Evolutionary conservation across 23 tunicate genomes (phyloP).

Genomic region (Phallusia fumigata): DNA sequence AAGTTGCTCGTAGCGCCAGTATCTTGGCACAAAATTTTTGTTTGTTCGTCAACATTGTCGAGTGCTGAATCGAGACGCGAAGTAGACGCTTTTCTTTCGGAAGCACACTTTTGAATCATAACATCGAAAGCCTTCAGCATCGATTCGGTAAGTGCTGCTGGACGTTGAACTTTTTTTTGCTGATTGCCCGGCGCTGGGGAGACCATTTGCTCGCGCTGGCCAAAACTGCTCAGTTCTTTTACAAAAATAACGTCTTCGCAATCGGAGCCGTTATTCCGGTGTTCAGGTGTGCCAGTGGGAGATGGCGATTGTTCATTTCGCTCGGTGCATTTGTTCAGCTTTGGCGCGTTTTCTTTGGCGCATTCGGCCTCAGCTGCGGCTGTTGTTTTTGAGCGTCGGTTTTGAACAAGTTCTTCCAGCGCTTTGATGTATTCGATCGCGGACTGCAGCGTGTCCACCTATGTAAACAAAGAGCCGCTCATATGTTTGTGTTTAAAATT

Average conservation of each 20-base stretch:
- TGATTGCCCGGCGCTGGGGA: neutral
- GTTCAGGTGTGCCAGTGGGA: neutral
- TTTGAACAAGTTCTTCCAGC: conserved; percentile 60
- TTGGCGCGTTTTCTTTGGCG: conserved; percentile 22
- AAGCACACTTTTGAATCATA: conserved; percentile 34
- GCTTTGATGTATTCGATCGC: conserved; percentile 95
- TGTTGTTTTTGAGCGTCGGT: conserved; percentile 24
- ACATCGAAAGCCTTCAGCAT: conserved; percentile 53
- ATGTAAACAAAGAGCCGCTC: neutral
- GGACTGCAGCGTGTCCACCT: conserved; percentile 94
- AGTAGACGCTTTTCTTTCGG: conserved; percentile 3
- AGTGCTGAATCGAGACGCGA: neutral
- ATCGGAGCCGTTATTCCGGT: neutral
- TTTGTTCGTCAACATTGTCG: conserved; percentile 1
- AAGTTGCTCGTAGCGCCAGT: conserved; percentile 3
- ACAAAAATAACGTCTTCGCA: conserved; percentile 9
- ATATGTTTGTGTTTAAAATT: too few species aligned
- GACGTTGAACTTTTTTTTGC: conserved; percentile 14
- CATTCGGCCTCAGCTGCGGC: neutral
- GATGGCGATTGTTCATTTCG: conserved; percentile 16
- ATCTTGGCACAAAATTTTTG: neutral
- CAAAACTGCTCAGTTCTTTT: neutral
- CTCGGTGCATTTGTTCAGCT: neutral
- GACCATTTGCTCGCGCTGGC: neutral
- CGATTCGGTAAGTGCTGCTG: conserved; percentile 38